A percentile compares a stretch with the other conserved stretches of the same genome.
Evolutionary conservation across 2,888 invertebrate species (phyloP).

Genomic region (Entomobrya multifasciata): DNA sequence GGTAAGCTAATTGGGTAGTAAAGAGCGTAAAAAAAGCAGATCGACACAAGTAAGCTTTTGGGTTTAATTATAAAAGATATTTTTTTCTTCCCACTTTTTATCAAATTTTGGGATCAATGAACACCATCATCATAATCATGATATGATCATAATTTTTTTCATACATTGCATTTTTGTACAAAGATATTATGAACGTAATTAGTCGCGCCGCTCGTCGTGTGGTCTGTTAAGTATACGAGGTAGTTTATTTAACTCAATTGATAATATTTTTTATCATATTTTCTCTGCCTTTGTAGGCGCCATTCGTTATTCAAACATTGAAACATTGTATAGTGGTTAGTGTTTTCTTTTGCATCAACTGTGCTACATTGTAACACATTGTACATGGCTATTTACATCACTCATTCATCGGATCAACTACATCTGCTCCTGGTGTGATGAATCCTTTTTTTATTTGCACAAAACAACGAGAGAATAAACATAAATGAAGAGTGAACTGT

Average conservation of each 20-base stretch:
- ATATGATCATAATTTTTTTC: too few relatives aligned
- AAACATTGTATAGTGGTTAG: too few relatives aligned
- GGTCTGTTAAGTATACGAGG: not conserved
- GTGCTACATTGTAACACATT: too few relatives aligned
- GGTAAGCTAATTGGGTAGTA: slow-evolving; percentile 85
- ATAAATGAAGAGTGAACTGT: not conserved
- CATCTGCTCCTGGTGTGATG: not conserved
- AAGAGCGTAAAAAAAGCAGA: slow-evolving; percentile 4
- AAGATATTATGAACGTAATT: not conserved
- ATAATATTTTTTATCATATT: not conserved
- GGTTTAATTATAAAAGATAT: not conserved
- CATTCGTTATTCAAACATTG: too few relatives aligned
- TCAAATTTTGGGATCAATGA: slow-evolving; percentile 54
- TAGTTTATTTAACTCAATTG: not conserved
- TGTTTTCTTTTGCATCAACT: too few relatives aligned
- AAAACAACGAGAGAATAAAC: not conserved
- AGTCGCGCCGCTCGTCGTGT: too few relatives aligned
- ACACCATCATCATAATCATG: slow-evolving; percentile 20
- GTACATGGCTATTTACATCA: not conserved
- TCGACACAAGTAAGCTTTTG: slow-evolving; percentile 33
- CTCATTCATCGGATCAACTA: not conserved
- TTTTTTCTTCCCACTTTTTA: slow-evolving; percentile 14
- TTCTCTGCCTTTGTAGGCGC: not conserved
- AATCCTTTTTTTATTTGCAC: not conserved
- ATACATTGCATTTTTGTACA: not conserved